Conservation (phyloP, 2,888 invertebrate species). For the Pinctada fucata region DNA sequence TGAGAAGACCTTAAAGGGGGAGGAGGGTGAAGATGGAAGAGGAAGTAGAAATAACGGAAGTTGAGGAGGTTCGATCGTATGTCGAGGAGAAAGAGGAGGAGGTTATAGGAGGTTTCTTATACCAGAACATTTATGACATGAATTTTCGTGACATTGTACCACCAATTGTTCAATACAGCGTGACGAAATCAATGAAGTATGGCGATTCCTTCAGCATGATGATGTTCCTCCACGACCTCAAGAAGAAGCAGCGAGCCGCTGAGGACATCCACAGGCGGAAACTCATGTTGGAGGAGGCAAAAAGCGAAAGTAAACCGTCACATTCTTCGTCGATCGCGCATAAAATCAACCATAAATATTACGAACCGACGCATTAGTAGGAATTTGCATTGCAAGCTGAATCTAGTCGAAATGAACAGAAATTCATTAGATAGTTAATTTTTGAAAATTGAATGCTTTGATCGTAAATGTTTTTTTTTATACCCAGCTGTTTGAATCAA, state of each 20-base stretch:
- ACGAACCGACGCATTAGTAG: slow-evolving; percentile 10
- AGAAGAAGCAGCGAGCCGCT: slow-evolving; percentile 24
- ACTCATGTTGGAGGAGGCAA: slow-evolving; percentile 19
- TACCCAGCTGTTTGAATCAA: too few relatives aligned
- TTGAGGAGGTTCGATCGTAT: not conserved
- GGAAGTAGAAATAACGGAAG: slow-evolving; percentile 2
- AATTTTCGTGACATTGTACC: slow-evolving; percentile 18
- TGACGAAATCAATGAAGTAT: slow-evolving; percentile 24
- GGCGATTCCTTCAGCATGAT: slow-evolving; percentile 27
- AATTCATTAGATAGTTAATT: too few relatives aligned
- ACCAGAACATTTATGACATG: slow-evolving; percentile 24
- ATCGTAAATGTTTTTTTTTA: too few relatives aligned
- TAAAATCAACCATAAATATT: slow-evolving; percentile 26
- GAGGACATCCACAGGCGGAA: slow-evolving; percentile 23
- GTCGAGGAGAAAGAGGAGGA: slow-evolving; percentile 17
- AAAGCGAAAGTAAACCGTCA: slow-evolving; percentile 14
- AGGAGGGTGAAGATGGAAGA: not conserved
- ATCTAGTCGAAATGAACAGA: too few relatives aligned
- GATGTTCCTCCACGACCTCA: slow-evolving; percentile 28
- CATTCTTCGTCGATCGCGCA: slow-evolving; percentile 10
- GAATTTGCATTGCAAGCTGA: too few relatives aligned
- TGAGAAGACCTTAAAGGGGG: too few relatives aligned
- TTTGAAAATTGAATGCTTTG: too few relatives aligned
- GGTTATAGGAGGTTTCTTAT: slow-evolving; percentile 18
- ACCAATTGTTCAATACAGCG: slow-evolving; percentile 16